Conservation (phyloP, 2,113 vertebrate genomes). For the Noturus placidus region DNA sequence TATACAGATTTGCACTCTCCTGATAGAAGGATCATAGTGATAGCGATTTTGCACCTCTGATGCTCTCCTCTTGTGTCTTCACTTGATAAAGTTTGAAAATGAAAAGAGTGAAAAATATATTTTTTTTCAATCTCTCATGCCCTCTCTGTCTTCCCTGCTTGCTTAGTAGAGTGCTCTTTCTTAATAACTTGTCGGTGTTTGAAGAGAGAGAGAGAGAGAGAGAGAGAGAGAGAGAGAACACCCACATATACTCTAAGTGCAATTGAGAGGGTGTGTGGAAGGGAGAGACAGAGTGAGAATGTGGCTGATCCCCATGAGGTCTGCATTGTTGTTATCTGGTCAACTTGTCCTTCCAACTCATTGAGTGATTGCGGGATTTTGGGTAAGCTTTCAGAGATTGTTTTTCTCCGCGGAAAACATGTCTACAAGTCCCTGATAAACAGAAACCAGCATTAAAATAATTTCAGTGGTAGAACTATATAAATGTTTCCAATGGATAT, state of each 20-base stretch:
- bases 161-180: background rate
- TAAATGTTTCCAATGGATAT: background rate
- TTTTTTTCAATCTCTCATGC: background rate
- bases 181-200: slow-evolving; percentile 12
- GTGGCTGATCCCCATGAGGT: background rate
- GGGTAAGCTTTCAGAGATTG: slow-evolving; percentile 13
- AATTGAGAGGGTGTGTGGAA: no score
- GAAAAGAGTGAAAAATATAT: background rate
- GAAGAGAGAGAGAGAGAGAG: background rate
- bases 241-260: no score
- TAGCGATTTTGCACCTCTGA: background rate
- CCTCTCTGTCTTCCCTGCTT: background rate
- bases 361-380: background rate
- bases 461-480: background rate
- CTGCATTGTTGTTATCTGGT: background rate
- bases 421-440: slow-evolving; percentile 6
- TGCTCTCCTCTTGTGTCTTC: background rate
- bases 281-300: background rate
- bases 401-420: slow-evolving; percentile 5
- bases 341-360: slow-evolving; percentile 4
- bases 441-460: background rate
- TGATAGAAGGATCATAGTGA: background rate
- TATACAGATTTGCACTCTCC: slow-evolving; percentile 7
- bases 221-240: background rate
- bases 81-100: background rate